phyloP scores from a whole-genome alignment of 2,797 vertebrate genomes.

The Phalanger gymnotis region DNA sequence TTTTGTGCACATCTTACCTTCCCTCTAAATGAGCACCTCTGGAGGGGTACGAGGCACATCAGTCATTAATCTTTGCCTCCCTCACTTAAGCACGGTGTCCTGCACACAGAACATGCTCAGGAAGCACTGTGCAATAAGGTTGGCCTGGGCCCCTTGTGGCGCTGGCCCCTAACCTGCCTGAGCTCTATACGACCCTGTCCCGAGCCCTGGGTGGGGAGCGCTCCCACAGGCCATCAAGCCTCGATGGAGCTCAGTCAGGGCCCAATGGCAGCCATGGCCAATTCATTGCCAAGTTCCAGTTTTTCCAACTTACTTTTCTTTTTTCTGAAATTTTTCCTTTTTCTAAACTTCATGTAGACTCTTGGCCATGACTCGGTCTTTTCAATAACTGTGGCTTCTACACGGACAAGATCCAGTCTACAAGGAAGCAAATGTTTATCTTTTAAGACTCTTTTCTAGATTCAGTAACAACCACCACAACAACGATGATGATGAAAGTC shows the following conservation, averaged over 20 bases:
- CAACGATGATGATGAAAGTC: neutral
- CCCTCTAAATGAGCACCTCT: no score
- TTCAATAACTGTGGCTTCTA: slow-evolving; percentile 95
- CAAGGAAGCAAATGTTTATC: neutral
- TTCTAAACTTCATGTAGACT: slow-evolving; percentile 91
- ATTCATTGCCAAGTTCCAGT: accelerated
- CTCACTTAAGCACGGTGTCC: neutral
- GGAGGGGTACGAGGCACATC: neutral
- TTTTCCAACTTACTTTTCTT: slow-evolving; percentile 87
- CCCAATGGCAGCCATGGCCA: accelerated
- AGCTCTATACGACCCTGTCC: neutral
- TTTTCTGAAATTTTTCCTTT: slow-evolving; percentile 87
- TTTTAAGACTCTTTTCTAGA: neutral
- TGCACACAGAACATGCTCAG: neutral
- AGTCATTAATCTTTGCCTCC: neutral
- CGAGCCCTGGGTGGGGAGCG: neutral
- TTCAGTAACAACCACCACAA: neutral
- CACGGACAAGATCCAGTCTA: slow-evolving; percentile 90
- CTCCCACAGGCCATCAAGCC: neutral
- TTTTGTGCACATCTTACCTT: neutral
- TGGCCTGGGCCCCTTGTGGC: neutral
- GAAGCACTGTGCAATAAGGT: neutral
- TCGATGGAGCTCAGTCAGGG: accelerated
- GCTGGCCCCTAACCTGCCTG: no score
- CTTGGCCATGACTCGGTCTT: slow-evolving; percentile 95